A percentile compares a stretch with the other conserved stretches of the same genome.
These are phyloP conservation scores for Chaenogobius annularis DNA, from an alignment of 2,113 vertebrate genomes.

Conservation along the genomic window DNA sequence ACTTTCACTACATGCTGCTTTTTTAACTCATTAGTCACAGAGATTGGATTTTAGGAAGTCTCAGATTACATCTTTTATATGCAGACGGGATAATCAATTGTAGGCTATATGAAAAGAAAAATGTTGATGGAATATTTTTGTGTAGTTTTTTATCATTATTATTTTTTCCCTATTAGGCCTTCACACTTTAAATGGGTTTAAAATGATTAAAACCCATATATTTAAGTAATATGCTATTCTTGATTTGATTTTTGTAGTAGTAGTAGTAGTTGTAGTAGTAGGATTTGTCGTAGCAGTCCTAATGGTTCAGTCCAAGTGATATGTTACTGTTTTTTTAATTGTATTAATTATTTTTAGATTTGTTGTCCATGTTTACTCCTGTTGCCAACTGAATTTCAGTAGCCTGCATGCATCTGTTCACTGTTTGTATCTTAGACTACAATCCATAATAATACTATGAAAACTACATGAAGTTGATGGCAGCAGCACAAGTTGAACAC, in stretches of 20 bases:
- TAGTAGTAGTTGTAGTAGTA: too few relatives aligned
- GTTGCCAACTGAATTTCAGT: not conserved
- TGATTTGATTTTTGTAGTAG: too few relatives aligned
- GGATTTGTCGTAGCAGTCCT: too few relatives aligned
- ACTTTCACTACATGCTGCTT: conserved; percentile 53
- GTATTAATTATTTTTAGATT: too few relatives aligned
- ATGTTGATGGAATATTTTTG: too few relatives aligned
- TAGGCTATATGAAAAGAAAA: too few relatives aligned
- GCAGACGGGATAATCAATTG: not conserved
- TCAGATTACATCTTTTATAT: not conserved
- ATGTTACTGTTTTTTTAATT: not conserved
- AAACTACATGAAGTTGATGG: not conserved
- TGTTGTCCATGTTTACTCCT: not conserved
- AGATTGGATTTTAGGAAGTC: not conserved
- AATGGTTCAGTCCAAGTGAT: too few relatives aligned
- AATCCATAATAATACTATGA: not conserved
- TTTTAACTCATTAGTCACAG: conserved; percentile 55
- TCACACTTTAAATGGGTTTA: too few relatives aligned
- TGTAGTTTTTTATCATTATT: not conserved
- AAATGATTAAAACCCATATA: too few relatives aligned
- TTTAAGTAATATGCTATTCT: too few relatives aligned
- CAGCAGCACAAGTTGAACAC: conserved; percentile 1
- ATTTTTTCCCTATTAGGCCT: too few relatives aligned
- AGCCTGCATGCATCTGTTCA: not conserved
- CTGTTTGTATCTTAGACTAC: not conserved